Conservation (phyloP, 1,140 invertebrate genomes). For the Drosophila lacteicornis region DNA sequence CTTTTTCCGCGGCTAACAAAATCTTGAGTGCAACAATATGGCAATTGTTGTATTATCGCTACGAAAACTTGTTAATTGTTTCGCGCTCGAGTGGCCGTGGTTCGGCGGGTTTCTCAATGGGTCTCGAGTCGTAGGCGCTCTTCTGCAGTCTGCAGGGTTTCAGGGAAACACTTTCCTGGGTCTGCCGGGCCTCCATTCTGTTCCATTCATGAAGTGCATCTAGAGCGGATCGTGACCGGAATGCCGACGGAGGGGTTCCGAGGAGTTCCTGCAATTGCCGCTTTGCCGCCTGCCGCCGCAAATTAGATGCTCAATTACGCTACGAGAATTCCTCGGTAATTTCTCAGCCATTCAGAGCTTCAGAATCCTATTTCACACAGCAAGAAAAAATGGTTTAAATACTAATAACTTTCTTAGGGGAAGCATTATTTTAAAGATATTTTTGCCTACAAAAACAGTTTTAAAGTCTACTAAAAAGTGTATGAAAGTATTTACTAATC, state of each 20-base stretch:
- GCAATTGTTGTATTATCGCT: slow-evolving; percentile 55
- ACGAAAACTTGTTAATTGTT: slow-evolving; percentile 79
- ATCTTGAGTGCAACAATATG: slow-evolving; percentile 62
- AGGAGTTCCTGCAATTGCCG: slow-evolving; percentile 53
- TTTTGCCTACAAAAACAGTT: too few relatives aligned
- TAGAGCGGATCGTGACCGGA: slow-evolving; percentile 34
- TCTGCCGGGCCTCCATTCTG: slow-evolving; percentile 39
- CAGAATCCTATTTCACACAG: background rate
- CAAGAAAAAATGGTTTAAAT: background rate
- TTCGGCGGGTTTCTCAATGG: slow-evolving; percentile 32
- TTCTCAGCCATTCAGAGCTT: slow-evolving; percentile 33
- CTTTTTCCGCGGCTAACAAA: slow-evolving; percentile 20
- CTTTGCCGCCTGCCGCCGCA: slow-evolving; percentile 60
- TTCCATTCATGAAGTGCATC: slow-evolving; percentile 70
- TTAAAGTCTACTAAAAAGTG: too few relatives aligned
- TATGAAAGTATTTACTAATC: too few relatives aligned
- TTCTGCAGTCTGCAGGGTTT: slow-evolving; percentile 54
- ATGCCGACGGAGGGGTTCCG: slow-evolving; percentile 7
- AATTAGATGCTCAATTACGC: slow-evolving; percentile 81
- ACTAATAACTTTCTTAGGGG: too few relatives aligned
- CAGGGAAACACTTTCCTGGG: slow-evolving; percentile 73
- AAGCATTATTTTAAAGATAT: too few relatives aligned
- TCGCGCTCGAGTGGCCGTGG: slow-evolving; percentile 67
- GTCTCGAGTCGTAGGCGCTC: slow-evolving; percentile 42
- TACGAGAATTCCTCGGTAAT: slow-evolving; percentile 70